phyloP scores from a whole-genome alignment of 2,113 vertebrate species.

The Haemorhous mexicanus region DNA sequence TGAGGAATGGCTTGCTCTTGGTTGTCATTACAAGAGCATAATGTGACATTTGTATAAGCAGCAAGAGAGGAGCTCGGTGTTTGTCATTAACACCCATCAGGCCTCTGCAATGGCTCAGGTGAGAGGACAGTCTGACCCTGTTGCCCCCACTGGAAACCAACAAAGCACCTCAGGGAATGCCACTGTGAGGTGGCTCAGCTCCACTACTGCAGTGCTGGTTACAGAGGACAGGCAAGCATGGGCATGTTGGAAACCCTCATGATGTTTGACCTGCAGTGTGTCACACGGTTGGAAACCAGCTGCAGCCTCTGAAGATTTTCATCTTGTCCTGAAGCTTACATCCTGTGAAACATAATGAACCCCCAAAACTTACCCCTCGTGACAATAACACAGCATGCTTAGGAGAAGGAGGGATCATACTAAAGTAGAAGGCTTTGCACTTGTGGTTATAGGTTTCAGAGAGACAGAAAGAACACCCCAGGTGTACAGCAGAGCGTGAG shows the following conservation, averaged over 20 bases:
- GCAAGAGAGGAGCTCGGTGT: background rate
- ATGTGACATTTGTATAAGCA: background rate
- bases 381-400: background rate
- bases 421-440: background rate
- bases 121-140: background rate
- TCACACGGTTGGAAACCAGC: background rate
- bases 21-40: background rate
- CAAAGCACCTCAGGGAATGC: background rate
- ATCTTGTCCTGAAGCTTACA: background rate
- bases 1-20: background rate
- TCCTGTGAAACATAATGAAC: fast-evolving
- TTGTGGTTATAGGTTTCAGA: background rate
- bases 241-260: background rate
- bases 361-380: background rate
- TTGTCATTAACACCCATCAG: background rate
- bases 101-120: background rate
- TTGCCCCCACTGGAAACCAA: background rate
- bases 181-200: background rate
- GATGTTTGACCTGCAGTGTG: background rate
- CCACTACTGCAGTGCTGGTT: background rate
- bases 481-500: background rate
- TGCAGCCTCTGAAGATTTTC: background rate
- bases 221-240: background rate
- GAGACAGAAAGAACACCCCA: background rate
- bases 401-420: background rate